phyloP scores from a whole-genome alignment of 2,113 vertebrate species.

The Oriolus oriolus region DNA sequence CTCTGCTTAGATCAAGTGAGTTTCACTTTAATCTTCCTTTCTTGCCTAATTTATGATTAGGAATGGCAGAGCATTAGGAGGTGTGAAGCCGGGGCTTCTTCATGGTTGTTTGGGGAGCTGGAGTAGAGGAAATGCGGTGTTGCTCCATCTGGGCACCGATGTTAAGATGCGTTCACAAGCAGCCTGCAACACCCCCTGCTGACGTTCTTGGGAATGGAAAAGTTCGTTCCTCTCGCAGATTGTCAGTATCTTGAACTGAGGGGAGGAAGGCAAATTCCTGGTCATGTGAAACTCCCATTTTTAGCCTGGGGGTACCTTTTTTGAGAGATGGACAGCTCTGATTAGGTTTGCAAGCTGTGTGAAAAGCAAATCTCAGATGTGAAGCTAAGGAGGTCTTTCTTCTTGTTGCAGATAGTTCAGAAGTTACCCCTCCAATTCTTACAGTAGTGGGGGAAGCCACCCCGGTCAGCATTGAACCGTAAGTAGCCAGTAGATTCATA shows the following conservation, averaged over 20 bases:
- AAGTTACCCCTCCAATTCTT: constrained; percentile 92
- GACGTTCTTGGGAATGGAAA: neutral
- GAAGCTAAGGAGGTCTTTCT: neutral
- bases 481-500: constrained; percentile 67
- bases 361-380: neutral
- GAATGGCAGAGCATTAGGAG: neutral
- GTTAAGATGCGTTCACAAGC: neutral
- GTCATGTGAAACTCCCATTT: neutral
- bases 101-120: neutral
- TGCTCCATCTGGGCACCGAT: neutral
- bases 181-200: constrained; percentile 58
- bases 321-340: neutral
- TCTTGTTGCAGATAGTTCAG: constrained; percentile 83
- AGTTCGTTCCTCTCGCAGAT: neutral
- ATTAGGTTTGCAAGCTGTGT: neutral
- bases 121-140: neutral
- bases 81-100: neutral
- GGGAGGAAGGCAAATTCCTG: neutral
- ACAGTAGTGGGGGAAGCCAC: constrained; percentile 89
- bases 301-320: neutral
- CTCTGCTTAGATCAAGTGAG: constrained; percentile 93
- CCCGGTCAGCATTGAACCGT: constrained; percentile 98
- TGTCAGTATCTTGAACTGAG: neutral
- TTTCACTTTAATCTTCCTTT: constrained; percentile 1
- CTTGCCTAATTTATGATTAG: neutral